Percentiles rank a stretch among this genome's conserved stretches.
Evolutionary conservation across 2,888 invertebrate species (phyloP).

Genomic region (Platycheirus rosarum): DNA sequence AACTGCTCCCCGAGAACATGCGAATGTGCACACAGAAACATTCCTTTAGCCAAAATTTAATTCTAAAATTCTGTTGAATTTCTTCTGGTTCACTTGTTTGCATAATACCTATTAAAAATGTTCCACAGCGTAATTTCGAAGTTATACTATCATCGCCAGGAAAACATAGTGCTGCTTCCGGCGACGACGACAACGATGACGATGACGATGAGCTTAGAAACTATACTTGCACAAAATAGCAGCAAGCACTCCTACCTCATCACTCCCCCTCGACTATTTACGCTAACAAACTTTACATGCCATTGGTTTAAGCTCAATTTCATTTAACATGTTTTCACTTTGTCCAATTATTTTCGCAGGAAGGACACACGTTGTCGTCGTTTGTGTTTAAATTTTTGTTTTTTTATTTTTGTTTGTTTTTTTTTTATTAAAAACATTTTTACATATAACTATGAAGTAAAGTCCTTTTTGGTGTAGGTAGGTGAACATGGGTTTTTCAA

Average conservation of each 20-base stretch:
- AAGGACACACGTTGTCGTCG: slow-evolving; percentile 44
- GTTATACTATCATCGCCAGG: neutral
- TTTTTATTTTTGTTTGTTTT: slow-evolving; percentile 10
- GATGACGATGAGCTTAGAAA: neutral
- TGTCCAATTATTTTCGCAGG: slow-evolving; percentile 64
- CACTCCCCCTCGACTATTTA: slow-evolving; percentile 17
- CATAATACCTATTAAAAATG: slow-evolving; percentile 52
- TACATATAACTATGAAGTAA: too few species aligned
- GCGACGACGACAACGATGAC: neutral
- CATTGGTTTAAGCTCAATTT: slow-evolving; percentile 72
- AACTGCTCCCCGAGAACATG: neutral
- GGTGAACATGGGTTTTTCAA: slow-evolving; percentile 6
- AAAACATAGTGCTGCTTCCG: slow-evolving; percentile 17
- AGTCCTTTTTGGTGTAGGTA: too few species aligned
- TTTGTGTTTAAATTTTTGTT: slow-evolving; percentile 22
- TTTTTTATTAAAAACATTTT: too few species aligned
- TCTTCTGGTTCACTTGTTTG: slow-evolving; percentile 55
- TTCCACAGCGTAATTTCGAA: slow-evolving; percentile 22
- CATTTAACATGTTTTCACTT: slow-evolving; percentile 71
- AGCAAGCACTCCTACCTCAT: neutral
- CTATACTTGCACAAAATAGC: neutral
- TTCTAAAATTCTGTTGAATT: slow-evolving; percentile 37
- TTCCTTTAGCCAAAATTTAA: slow-evolving; percentile 22
- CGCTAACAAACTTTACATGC: slow-evolving; percentile 63
- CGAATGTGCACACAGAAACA: neutral